Percentiles rank a stretch among this genome's conserved stretches.
These are phyloP conservation scores for Leptothorax acervorum DNA, from an alignment of 2,888 invertebrate species.

Conservation along the genomic window DNA sequence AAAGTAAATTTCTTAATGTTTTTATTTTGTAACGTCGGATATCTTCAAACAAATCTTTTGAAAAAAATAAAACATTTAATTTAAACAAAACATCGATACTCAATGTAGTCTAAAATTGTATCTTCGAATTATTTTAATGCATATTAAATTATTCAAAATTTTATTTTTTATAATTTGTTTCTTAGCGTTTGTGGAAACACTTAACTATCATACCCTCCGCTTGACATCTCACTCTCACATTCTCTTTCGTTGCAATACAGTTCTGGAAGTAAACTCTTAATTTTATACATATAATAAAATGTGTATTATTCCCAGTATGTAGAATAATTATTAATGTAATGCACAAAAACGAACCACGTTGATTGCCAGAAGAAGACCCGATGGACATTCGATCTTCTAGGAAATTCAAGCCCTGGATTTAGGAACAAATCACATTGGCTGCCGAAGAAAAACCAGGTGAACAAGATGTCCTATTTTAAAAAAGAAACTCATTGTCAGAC, in stretches of 20 bases:
- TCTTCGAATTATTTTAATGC: constrained; percentile 8
- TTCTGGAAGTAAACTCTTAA: constrained; percentile 28
- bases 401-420: not conserved
- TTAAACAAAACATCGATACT: not conserved
- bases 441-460: not conserved
- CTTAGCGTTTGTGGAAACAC: constrained; percentile 7
- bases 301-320: not conserved
- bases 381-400: not conserved
- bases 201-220: not conserved
- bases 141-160: constrained; percentile 16
- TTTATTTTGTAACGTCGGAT: not conserved
- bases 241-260: constrained; percentile 15
- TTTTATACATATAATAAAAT: constrained; percentile 25
- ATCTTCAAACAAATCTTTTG: not conserved
- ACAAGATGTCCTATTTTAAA: not conserved
- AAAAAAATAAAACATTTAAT: not conserved
- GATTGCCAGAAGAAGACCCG: not conserved
- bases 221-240: constrained; percentile 25
- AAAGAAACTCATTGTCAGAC: not conserved
- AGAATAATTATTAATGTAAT: constrained; percentile 12
- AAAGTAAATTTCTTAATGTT: not conserved
- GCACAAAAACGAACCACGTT: not conserved
- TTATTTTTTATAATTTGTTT: not conserved
- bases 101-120: not conserved
- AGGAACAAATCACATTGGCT: not conserved